phyloP scores from a whole-genome alignment of 2,888 invertebrate genomes.

The Idaea straminata region DNA sequence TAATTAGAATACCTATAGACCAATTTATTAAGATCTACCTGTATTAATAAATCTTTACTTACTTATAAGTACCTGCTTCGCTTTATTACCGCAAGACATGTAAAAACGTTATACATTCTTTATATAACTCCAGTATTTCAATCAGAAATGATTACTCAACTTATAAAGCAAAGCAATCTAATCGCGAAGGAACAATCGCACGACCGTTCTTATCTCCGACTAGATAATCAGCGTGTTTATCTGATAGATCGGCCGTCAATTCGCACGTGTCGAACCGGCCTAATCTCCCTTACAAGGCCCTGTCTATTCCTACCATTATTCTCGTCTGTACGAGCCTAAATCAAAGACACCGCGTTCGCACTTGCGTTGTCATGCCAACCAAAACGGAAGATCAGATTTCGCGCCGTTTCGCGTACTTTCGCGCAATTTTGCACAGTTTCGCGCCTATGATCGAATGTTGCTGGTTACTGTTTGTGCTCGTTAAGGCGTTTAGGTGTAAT shows the following conservation, averaged over 20 bases:
- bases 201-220: neutral
- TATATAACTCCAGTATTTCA: neutral
- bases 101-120: neutral
- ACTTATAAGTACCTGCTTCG: neutral
- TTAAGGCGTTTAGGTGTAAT: slow-evolving; percentile 9
- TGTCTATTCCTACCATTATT: slow-evolving; percentile 55
- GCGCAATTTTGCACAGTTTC: neutral
- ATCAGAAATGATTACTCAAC: neutral
- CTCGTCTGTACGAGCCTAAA: slow-evolving; percentile 50
- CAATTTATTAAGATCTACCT: too few relatives aligned
- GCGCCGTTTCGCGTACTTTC: slow-evolving; percentile 26
- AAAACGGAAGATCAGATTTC: slow-evolving; percentile 67
- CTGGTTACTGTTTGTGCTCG: slow-evolving; percentile 23
- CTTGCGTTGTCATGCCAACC: slow-evolving; percentile 54
- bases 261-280: slow-evolving; percentile 23
- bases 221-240: slow-evolving; percentile 3
- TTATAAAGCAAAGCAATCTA: slow-evolving; percentile 2
- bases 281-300: slow-evolving; percentile 37
- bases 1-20: too few relatives aligned
- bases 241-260: slow-evolving; percentile 10
- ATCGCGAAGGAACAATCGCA: neutral
- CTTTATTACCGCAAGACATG: neutral
- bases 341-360: slow-evolving; percentile 67
- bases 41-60: neutral
- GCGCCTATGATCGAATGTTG: slow-evolving; percentile 24